Evolutionary conservation across 2,888 invertebrate genomes (phyloP), one percentile per base, ranked within the genome.

Genomic region (Euzophera pinguis): DNA sequence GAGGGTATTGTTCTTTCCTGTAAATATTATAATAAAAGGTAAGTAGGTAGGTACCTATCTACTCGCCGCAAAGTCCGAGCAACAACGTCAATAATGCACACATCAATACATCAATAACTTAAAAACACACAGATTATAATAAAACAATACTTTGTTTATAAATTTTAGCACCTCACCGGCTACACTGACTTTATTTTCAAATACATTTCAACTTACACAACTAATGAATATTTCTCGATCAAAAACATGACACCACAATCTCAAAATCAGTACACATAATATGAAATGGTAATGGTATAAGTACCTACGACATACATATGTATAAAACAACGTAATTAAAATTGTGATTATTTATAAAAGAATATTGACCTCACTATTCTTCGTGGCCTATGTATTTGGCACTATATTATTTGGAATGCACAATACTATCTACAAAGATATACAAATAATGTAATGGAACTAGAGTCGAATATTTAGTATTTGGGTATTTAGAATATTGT

Each of bases 341-440:
- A 78, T 82, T 85, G 85, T 86, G 84, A 87, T 86, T 78, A 73
- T 62, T 63, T 7, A 64, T 65, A 79, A 78, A 75, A 69, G 73
- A 69, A 72, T 66, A 71, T 64, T 71, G 63, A 71, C 68, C 63
- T 73, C 78, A 75, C 74, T 64, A 67, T 65, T 58, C 55, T 61
- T 64, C 59, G 73, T 70, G 75, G 77, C 79, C 76, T 69, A 67
- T 71, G 71, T 83, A 83, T 89, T 90, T 90, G 89, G 89, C 89
- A 90, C 89, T 83, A 81, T 75, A 75, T 78, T 78, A 84, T 87
- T 89, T 88, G 87, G 86, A 82, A 87, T 80, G 79, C 81, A 77
- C 78, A 80, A 74, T 73, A 82, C 78, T 84, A 84, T 82, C 82
- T 84, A 85, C 62, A 63, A 59, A 72, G 64, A 70, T 71, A 71